Evolutionary conservation across 2,797 vertebrate species (phyloP).

Genomic region (Kryptolebias ocellatus): DNA sequence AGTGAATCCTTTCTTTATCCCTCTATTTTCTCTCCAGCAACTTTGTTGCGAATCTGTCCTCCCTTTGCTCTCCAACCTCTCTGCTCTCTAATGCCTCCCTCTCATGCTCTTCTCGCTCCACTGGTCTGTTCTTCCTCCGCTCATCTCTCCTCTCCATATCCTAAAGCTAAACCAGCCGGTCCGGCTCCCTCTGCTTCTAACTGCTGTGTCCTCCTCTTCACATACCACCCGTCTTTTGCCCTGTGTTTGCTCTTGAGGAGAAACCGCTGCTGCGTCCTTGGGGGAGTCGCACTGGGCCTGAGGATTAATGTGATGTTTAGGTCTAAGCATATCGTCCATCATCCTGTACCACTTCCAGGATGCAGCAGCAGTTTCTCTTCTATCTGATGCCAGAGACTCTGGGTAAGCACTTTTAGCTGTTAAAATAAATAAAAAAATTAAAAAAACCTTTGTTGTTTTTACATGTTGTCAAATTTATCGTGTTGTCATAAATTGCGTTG

Average conservation of each 20-base stretch:
- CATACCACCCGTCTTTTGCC: conserved; percentile 49
- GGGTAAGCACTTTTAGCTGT: conserved; percentile 50
- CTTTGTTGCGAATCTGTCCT: conserved; percentile 32
- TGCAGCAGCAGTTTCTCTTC: conserved; percentile 63
- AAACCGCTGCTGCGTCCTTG: conserved; percentile 69
- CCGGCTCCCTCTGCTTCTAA: conserved; percentile 47
- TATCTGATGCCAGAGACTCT: conserved; percentile 51
- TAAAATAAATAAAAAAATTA: conserved; percentile 28
- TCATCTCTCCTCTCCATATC: conserved; percentile 61
- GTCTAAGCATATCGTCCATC: conserved; percentile 74
- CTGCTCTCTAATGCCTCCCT: conserved; percentile 56
- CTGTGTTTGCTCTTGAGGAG: conserved; percentile 57
- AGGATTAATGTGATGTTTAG: conserved; percentile 81
- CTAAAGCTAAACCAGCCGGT: conserved; percentile 55
- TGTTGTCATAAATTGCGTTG: not conserved
- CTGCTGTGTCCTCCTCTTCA: conserved; percentile 62
- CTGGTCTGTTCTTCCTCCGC: conserved; percentile 62
- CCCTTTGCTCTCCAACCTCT: conserved; percentile 52
- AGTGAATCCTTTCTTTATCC: conserved; percentile 36
- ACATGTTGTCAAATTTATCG: conserved; percentile 26
- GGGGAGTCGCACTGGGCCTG: conserved; percentile 63
- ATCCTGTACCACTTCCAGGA: conserved; percentile 70
- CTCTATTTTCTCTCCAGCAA: conserved; percentile 50
- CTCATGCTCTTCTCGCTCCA: conserved; percentile 66
- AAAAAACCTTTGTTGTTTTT: conserved; percentile 38